Percentiles rank a stretch among this genome's conserved stretches.
phyloP scores from a whole-genome alignment of 64 coral and sea anemone species.

The Catalaphyllia jardinei region DNA sequence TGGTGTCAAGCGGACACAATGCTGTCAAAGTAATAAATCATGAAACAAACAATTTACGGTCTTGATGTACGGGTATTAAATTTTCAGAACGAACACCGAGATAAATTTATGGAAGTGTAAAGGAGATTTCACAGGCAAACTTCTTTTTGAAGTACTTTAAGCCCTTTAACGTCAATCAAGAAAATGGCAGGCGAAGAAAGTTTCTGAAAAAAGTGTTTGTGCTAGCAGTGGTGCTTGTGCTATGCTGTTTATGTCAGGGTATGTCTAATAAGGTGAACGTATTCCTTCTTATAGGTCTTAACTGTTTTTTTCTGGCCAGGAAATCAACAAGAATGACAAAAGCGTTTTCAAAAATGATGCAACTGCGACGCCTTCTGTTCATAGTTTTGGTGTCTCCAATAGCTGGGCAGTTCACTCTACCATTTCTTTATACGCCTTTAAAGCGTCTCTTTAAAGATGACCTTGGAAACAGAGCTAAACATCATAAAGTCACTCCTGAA shows the following conservation, averaged over 20 bases:
- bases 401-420: constrained; percentile 1
- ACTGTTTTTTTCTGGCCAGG: background rate
- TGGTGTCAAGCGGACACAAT: too few relatives aligned
- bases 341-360: background rate
- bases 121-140: too few relatives aligned
- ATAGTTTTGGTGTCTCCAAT: background rate
- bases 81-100: too few relatives aligned
- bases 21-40: too few relatives aligned
- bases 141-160: too few relatives aligned
- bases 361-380: background rate
- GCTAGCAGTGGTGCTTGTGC: background rate
- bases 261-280: background rate
- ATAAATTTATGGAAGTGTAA: too few relatives aligned
- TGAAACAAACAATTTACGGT: too few relatives aligned
- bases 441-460: background rate
- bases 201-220: too few relatives aligned
- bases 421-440: constrained; percentile 6
- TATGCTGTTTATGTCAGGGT: too few relatives aligned
- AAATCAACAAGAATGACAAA: background rate
- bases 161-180: too few relatives aligned
- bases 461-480: background rate
- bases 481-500: background rate
- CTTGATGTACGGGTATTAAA: too few relatives aligned
- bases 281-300: background rate
- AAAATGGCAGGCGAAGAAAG: too few relatives aligned